Evolutionary conservation across 2,797 vertebrate genomes (phyloP).

Genomic region (Austrolebias charrua): DNA sequence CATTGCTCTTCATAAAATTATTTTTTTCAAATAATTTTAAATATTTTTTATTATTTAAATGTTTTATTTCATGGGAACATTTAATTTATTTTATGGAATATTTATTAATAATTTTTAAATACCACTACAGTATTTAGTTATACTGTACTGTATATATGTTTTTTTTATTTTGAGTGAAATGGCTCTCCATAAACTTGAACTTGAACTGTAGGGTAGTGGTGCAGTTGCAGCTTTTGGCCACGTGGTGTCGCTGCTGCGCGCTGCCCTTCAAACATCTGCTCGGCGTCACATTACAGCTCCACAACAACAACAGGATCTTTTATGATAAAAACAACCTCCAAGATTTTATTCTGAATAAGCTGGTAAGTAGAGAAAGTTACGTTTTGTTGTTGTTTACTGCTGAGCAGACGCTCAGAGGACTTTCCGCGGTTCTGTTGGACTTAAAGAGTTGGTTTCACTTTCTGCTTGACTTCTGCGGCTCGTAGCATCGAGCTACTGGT

Average conservation of each 20-base stretch:
- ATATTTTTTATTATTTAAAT: no score
- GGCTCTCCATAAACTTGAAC: no score
- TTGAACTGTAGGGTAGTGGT: no score
- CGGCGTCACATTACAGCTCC: not conserved
- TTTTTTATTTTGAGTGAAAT: no score
- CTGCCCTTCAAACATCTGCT: fast-evolving
- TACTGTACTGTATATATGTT: no score
- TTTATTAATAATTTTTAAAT: no score
- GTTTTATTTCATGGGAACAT: no score
- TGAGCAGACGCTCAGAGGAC: slow-evolving; percentile 9
- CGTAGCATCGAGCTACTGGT: fast-evolving
- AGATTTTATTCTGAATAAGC: not conserved
- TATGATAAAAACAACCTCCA: not conserved
- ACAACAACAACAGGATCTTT: no score
- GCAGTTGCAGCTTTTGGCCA: not conserved
- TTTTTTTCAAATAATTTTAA: no score
- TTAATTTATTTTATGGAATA: no score
- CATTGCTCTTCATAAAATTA: no score
- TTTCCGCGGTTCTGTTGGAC: slow-evolving; percentile 21
- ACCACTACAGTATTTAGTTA: no score
- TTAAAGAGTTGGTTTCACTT: slow-evolving; percentile 49
- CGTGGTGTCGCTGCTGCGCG: slow-evolving; percentile 16
- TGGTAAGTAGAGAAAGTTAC: not conserved
- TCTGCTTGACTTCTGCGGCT: not conserved
- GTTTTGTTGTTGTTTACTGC: fast-evolving